Evolutionary conservation across 2,113 vertebrate species (phyloP), one percentile per base, ranked within the genome.

Genomic region (Aldabrachelys gigantea): DNA sequence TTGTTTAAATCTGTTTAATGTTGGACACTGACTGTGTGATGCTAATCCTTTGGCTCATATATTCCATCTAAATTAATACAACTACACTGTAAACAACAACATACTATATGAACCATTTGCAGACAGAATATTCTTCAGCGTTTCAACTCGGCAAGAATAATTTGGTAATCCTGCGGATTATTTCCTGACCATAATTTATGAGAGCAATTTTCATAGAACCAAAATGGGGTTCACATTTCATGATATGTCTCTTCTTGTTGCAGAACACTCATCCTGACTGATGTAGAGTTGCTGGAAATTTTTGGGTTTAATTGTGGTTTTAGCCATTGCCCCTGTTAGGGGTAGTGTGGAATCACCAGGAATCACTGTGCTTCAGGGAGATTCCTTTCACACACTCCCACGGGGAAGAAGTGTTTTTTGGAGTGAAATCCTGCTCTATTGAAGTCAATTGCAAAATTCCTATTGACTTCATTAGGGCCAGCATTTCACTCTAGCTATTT

Each of bases 41-140:
- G 13, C 35, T 65, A 65, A 65, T 31, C 4, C 16, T 65, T 65
- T 65, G 62, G 31, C 59, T 17, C 59, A 16, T 35, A 35, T 65
- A 65, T 65, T 65, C 27, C 31, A 31, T 65, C 59, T 65, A 65
- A 65, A 65, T 35, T 16, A 65, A 35, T 65, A 65, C 31, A 65
- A 31, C 91, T 88, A 81, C 27, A 16, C 79, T 27, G 91, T 75
- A 38, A 41, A 41, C 24, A 91, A 91, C 78, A 4, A 85, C 90
- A 91, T 65, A 79, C 65, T 56, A 16, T 0, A 5, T 0, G 1
- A 54, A 69, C 59, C 2, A 3, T 49, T n/a, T 69, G 94, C 1
- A 69, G 93, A 95, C 91, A 96, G 95, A 86, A 91, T 89, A 96
- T 95, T 97, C 97, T 90, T 90, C 94, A 92, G 54, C 91, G 84